Base-by-base conservation (phyloP, 2,888 invertebrate genomes). In the Ophion ellenae region DNA sequence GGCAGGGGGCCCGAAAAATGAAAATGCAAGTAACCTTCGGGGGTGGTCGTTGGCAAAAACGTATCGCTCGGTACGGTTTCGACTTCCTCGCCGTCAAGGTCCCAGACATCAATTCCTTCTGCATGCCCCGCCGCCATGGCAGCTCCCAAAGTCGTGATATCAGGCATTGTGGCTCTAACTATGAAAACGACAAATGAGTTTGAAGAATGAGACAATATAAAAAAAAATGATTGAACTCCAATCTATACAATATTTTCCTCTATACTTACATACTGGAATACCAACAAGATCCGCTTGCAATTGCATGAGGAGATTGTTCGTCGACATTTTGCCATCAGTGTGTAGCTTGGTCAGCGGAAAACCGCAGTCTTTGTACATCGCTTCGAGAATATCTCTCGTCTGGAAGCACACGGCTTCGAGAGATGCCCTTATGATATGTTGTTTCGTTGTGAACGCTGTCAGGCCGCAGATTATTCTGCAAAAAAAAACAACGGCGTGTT, bases 351-450 rank as follows among this genome's bases (percentile, higher is more conserved):
- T 95, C 28, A 99, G 94, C 0, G 97, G 96, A 92, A 97, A 95
- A 0, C 98, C 98, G 91, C 98, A 98, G 95, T 99, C 99, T 94
- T 97, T 97, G 91, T 97, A 96, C 98, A 99, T 99, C 0, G 98
- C 98, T 94, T 99, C 98, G 74, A 99, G 94, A 89, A 99, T 97
- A 94, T 99, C 99, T 88, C 97, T 96, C 0, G 99, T 98, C 94
- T 99, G 99, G 93, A 98, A 99, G 91, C 99, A 98, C 2, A 99
- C 98, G 0, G 99, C 98, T 94, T 99, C 99, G 61, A 99, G 95
- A 0, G 98, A 97, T 0, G 99, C 99, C 90, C 99, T 95, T 53
- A 98, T 97, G 87, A 99, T 97, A 94, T 99, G 99, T 89, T 97
- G 97, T 94, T 98, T 98, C 0, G 97, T 98, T 0, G 99, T 98